Evolutionary conservation across 2,113 vertebrate genomes (phyloP).

Genomic region (Etia nguti): DNA sequence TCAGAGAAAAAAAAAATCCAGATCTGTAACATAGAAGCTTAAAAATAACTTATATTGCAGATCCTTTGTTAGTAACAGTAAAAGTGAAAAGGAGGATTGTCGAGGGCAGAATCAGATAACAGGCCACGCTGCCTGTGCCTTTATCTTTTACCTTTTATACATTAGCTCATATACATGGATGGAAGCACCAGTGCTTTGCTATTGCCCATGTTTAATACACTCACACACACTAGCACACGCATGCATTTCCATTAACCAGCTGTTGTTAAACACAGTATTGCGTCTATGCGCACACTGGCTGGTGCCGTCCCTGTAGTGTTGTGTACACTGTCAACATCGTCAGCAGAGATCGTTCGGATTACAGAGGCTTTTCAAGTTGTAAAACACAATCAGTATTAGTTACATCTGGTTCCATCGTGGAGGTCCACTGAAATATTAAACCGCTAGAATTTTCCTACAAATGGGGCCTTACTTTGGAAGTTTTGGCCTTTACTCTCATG

Average conservation of each 20-base stretch:
- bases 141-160: background rate
- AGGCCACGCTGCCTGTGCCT: conserved; percentile 29
- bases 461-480: background rate
- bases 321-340: conserved; percentile 33
- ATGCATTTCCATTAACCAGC: background rate
- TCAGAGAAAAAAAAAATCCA: background rate
- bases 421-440: background rate
- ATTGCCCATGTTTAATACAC: conserved; percentile 57
- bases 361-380: background rate
- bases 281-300: background rate
- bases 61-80: background rate
- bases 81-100: conserved; percentile 32
- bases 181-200: conserved; percentile 64
- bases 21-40: background rate
- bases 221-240: background rate
- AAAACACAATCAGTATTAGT: background rate
- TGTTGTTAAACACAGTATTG: conserved; percentile 10
- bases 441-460: background rate
- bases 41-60: conserved; percentile 9
- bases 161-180: conserved; percentile 54
- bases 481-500: background rate
- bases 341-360: background rate
- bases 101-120: conserved; percentile 11
- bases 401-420: conserved; percentile 10
- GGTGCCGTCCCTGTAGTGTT: conserved; percentile 17